A percentile compares a stretch with the other conserved stretches of the same genome.
Conservation (phyloP, 2,113 vertebrate genomes). For the Eurystomus gularis region DNA sequence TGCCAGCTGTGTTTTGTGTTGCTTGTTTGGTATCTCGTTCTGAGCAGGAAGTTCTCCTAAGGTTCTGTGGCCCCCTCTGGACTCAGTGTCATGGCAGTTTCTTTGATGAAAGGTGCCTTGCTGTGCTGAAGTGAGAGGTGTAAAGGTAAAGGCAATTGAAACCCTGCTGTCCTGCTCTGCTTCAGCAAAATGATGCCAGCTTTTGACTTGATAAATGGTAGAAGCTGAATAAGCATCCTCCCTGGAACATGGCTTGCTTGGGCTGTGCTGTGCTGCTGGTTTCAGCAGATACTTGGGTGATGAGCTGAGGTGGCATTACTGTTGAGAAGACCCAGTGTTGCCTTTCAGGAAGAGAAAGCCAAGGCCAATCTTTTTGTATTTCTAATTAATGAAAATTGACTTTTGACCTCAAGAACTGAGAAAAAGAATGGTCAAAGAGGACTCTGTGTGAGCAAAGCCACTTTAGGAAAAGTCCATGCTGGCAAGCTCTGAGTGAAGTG, state of each 20-base stretch:
- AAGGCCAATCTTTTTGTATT: neutral
- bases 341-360: neutral
- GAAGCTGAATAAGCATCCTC: neutral
- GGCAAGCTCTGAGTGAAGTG: neutral
- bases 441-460: neutral
- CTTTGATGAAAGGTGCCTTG: neutral
- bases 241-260: neutral
- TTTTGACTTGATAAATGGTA: neutral
- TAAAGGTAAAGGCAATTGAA: neutral
- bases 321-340: neutral
- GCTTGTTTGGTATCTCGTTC: neutral
- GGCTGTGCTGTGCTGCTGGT: neutral
- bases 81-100: neutral
- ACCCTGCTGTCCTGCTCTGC: neutral
- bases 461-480: neutral
- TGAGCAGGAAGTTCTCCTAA: neutral
- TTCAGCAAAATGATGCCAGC: neutral
- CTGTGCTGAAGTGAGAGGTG: neutral
- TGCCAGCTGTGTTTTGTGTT: neutral
- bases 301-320: accelerated
- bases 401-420: neutral
- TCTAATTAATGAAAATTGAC: neutral
- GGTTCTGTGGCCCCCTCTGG: neutral
- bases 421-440: neutral
- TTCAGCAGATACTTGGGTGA: neutral